Conservation (phyloP, 2,113 vertebrate species). For the Grammomys surdaster region DNA sequence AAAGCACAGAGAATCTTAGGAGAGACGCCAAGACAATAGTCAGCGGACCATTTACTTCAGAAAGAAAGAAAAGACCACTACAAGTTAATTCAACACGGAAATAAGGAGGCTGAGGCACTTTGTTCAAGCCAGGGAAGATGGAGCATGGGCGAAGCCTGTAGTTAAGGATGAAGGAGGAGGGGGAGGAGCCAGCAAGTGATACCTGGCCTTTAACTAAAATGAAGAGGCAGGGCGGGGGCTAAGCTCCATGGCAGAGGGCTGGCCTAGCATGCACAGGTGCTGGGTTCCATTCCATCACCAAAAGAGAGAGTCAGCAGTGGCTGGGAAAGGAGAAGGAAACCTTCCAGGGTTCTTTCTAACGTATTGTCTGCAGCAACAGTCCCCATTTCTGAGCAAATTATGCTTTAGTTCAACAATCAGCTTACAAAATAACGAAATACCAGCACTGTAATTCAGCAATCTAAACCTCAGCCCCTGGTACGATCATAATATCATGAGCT, state of each 20-base stretch:
- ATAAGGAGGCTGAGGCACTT: neutral
- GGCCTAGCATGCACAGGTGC: neutral
- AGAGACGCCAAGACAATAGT: neutral
- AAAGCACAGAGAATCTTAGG: neutral
- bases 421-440: constrained; percentile 58
- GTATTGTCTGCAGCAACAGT: too few species aligned
- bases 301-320: neutral
- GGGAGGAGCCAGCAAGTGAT: neutral
- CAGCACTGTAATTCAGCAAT: neutral
- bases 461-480: neutral
- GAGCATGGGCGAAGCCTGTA: neutral
- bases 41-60: neutral
- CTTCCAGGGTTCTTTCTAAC: too few species aligned
- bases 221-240: neutral
- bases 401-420: neutral
- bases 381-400: constrained; percentile 21
- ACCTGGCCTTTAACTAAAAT: neutral
- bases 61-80: constrained; percentile 40
- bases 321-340: neutral
- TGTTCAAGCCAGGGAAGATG: neutral
- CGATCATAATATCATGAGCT: neutral
- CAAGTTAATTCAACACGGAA: neutral
- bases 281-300: neutral
- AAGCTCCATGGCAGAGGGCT: neutral
- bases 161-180: constrained; percentile 31